Evolutionary conservation across 2,113 vertebrate genomes (phyloP), one percentile per base, ranked within the genome.

Genomic region (Phasianus colchicus): DNA sequence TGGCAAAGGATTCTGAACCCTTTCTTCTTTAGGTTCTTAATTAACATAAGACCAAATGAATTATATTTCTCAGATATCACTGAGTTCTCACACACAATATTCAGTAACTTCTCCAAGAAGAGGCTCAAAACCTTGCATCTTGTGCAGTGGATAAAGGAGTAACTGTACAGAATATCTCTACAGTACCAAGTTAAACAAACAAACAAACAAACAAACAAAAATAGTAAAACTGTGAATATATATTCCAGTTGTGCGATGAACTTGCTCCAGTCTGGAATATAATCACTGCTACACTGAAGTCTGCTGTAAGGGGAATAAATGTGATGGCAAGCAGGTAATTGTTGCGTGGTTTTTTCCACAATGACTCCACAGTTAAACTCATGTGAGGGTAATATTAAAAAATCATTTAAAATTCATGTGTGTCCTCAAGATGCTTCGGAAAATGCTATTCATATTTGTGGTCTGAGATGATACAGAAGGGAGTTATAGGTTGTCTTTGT

Each of bases 401-500:
- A 79, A 66, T 11, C 38, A 4, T 29, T 79, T 66, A 65, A 73
- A 66, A 52, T 66, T 66, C 8, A 7, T 57, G 6, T 34, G 11
- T 58, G 9, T 58, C 27, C 32, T 78, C 58, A 52, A 24, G 65
- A 78, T 27, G 18, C 66, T 32, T 78, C 78, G 21, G 22, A 50
- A 65, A 58, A 8, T 22, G 11, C 42, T 32, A 18, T n/a, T 12
- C 7, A 1, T 3, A 7, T 75, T 12, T 54, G 42, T 60, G n/a
- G 25, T 18, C 83, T 71, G 90, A 58, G 76, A 9, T 30, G n/a
- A 13, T 8, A 8, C n/a, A 27, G 38, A 21, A 21, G 5, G 14
- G 34, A 27, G 27, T 67, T 34, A 2, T 0, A 6, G 3, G 3
- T 25, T 73, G 11, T 9, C 13, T 47, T 30, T 1, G 0, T 5